A percentile compares a stretch with the other conserved stretches of the same genome.
These are phyloP conservation scores for Ochropleura leucogaster DNA, from an alignment of 2,888 invertebrate genomes.

Conservation along the genomic window DNA sequence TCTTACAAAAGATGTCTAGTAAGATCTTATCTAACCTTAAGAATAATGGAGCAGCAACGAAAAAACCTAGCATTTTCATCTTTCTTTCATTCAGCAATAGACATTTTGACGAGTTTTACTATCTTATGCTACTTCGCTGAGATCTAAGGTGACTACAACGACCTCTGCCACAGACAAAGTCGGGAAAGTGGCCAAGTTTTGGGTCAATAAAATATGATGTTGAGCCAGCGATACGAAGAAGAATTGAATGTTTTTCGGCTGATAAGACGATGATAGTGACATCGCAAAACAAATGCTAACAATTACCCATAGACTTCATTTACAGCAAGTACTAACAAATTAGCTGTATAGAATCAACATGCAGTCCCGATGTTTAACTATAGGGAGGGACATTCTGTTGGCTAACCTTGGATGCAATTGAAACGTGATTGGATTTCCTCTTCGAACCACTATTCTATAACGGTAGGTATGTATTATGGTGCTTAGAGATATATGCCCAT, in stretches of 20 bases:
- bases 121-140: too few relatives aligned
- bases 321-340: not conserved
- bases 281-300: not conserved
- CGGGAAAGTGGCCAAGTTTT: too few relatives aligned
- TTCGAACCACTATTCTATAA: not conserved
- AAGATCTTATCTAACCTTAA: not conserved
- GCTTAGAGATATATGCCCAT: not conserved
- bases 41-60: too few relatives aligned
- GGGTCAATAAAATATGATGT: too few relatives aligned
- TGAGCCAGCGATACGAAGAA: too few relatives aligned
- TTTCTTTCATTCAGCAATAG: too few relatives aligned
- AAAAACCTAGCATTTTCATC: not conserved
- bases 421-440: constrained; percentile 17
- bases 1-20: not conserved
- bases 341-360: not conserved
- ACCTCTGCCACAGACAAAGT: not conserved
- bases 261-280: not conserved
- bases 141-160: not conserved
- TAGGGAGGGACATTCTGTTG: not conserved
- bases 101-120: too few relatives aligned
- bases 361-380: not conserved
- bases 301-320: not conserved
- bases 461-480: not conserved
- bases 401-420: constrained; percentile 21
- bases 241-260: too few relatives aligned